These are phyloP conservation scores for Camponotus pennsylvanicus DNA, from an alignment of 1,140 invertebrate genomes.

Conservation along the genomic window DNA sequence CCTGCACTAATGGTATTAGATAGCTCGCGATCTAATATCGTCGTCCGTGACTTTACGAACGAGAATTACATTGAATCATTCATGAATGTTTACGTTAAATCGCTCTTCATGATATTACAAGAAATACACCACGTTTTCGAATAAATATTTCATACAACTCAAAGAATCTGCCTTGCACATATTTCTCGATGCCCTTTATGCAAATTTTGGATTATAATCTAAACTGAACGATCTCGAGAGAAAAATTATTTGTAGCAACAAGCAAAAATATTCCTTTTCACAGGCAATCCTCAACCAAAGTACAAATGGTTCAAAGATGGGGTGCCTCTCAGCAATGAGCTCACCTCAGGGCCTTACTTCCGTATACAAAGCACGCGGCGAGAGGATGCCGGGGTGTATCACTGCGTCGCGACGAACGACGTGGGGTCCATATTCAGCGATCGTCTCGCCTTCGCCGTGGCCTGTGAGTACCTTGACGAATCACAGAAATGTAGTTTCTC, in stretches of 20 bases:
- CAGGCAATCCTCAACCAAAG: conserved; percentile 94
- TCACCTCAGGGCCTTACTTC: conserved; percentile 91
- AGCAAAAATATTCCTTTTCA: conserved; percentile 39
- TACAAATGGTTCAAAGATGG: conserved; percentile 97
- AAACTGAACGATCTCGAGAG: too few species aligned
- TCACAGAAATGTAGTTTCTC: background rate
- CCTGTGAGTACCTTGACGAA: conserved; percentile 90
- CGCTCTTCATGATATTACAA: background rate
- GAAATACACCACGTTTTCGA: background rate
- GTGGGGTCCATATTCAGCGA: conserved; percentile 96
- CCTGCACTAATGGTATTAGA: conserved; percentile 83
- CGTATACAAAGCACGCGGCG: conserved; percentile 92
- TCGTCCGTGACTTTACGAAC: conserved; percentile 38
- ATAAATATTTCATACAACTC: background rate
- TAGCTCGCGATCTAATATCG: conserved; percentile 37
- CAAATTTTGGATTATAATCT: background rate
- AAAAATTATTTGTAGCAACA: background rate
- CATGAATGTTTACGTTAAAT: background rate
- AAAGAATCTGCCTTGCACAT: background rate
- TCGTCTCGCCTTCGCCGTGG: conserved; percentile 94
- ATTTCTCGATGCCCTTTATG: background rate
- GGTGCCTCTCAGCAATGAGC: conserved; percentile 90
- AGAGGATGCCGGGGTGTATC: conserved; percentile 94
- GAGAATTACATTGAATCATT: conserved; percentile 12
- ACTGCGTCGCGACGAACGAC: conserved; percentile 95